phyloP scores from a whole-genome alignment of 2,797 vertebrate genomes.

The Hoplostethus atlanticus region DNA sequence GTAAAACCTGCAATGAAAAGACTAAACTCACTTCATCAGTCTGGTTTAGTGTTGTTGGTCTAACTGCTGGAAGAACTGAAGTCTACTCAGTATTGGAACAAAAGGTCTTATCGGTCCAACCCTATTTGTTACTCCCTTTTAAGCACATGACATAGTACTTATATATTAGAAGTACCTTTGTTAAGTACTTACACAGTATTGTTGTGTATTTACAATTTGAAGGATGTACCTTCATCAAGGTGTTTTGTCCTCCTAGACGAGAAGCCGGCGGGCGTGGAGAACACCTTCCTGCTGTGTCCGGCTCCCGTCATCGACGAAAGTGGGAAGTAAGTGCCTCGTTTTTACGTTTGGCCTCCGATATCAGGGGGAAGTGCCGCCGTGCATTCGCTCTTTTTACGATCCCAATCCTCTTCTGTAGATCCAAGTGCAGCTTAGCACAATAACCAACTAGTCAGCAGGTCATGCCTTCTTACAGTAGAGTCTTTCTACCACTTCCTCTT shows the following conservation, averaged over 20 bases:
- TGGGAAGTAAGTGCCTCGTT: conserved; percentile 88
- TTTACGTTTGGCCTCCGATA: background rate
- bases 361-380: conserved; percentile 44
- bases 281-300: conserved; percentile 89
- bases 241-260: conserved; percentile 77
- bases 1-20: too few relatives aligned
- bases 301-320: conserved; percentile 89
- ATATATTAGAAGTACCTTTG: too few relatives aligned
- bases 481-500: too few relatives aligned
- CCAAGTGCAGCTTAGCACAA: conserved; percentile 49
- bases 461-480: too few relatives aligned
- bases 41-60: too few relatives aligned
- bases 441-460: background rate
- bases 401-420: conserved; percentile 60
- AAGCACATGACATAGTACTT: too few relatives aligned
- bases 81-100: too few relatives aligned
- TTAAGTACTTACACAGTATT: too few relatives aligned
- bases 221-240: background rate
- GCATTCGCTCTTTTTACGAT: conserved; percentile 69
- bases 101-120: too few relatives aligned
- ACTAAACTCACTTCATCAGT: too few relatives aligned
- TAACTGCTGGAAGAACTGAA: too few relatives aligned
- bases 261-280: conserved; percentile 84
- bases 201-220: background rate
- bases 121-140: too few relatives aligned